Evolutionary conservation across 2,888 invertebrate species (phyloP).

Genomic region (Euclidia mi): DNA sequence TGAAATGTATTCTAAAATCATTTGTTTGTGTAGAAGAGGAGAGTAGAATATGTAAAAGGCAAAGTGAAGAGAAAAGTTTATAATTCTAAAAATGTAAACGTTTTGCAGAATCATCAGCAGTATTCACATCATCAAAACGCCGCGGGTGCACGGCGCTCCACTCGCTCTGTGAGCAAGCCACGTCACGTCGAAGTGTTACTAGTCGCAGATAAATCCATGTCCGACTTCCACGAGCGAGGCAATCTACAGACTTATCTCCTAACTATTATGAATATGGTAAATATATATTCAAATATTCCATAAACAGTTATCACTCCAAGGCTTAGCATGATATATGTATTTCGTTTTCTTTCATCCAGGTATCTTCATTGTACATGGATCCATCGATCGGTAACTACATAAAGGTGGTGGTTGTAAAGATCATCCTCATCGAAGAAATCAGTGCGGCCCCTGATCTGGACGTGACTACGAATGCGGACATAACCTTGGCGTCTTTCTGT

Average conservation of each 20-base stretch:
- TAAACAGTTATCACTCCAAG: background rate
- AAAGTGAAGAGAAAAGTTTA: too few relatives aligned
- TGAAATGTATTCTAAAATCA: background rate
- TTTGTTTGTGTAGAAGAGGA: too few relatives aligned
- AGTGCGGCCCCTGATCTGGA: slow-evolving; percentile 91
- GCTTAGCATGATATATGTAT: too few relatives aligned
- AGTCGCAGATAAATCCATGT: slow-evolving; percentile 97
- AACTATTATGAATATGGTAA: slow-evolving; percentile 98
- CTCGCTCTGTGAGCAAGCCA: slow-evolving; percentile 93
- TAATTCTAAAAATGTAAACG: too few relatives aligned
- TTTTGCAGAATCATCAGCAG: slow-evolving; percentile 15
- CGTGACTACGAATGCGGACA: slow-evolving; percentile 95
- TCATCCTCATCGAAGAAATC: slow-evolving; percentile 93
- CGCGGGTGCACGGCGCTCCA: slow-evolving; percentile 60
- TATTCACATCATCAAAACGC: slow-evolving; percentile 59
- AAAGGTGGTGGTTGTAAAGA: slow-evolving; percentile 96
- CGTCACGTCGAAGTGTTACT: slow-evolving; percentile 96
- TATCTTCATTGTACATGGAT: slow-evolving; percentile 95
- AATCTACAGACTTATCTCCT: slow-evolving; percentile 96
- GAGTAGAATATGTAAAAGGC: too few relatives aligned
- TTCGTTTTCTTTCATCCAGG: slow-evolving; percentile 69
- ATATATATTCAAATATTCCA: slow-evolving; percentile 31
- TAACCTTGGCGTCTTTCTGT: slow-evolving; percentile 96
- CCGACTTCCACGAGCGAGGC: slow-evolving; percentile 95
- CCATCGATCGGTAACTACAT: slow-evolving; percentile 97